Evolutionary conservation across 2,113 vertebrate genomes (phyloP).

Genomic region (Corynorhinus townsendii): DNA sequence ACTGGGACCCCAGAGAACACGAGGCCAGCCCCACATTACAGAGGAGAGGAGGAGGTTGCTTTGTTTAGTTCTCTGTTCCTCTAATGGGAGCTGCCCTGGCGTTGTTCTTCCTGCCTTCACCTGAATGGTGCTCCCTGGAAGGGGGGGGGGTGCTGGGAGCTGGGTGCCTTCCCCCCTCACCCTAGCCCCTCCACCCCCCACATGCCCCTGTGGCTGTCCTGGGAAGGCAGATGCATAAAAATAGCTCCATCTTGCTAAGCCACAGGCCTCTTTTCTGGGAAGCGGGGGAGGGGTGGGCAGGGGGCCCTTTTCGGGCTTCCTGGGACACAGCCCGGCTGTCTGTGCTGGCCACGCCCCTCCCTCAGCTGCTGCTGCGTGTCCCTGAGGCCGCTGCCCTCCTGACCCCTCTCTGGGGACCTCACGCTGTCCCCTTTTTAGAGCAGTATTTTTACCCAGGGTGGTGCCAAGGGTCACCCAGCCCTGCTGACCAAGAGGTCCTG

Average conservation of each 20-base stretch:
- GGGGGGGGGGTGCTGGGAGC: not conserved
- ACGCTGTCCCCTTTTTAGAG: not conserved
- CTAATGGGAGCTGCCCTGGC: not conserved
- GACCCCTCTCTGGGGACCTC: not conserved
- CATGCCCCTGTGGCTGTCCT: not conserved
- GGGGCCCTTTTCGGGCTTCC: not conserved
- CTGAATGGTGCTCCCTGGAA: no score
- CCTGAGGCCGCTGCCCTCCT: not conserved
- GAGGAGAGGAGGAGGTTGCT: not conserved
- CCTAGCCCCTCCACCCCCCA: not conserved
- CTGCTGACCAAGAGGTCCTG: not conserved
- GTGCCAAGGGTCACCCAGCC: not conserved
- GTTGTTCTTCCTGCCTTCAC: accelerated
- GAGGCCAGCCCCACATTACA: accelerated
- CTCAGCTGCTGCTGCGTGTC: not conserved
- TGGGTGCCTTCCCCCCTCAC: not conserved
- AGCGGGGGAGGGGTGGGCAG: not conserved
- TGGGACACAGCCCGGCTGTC: not conserved
- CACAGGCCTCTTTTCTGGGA: not conserved
- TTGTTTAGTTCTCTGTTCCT: not conserved
- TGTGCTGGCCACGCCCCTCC: not conserved
- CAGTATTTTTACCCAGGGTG: not conserved
- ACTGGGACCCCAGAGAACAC: not conserved
- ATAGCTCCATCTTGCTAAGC: not conserved
- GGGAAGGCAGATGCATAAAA: not conserved